Evolutionary conservation across 2,888 invertebrate genomes (phyloP), one percentile per base, ranked within the genome.

Genomic region (Drosophila imparisetae): DNA sequence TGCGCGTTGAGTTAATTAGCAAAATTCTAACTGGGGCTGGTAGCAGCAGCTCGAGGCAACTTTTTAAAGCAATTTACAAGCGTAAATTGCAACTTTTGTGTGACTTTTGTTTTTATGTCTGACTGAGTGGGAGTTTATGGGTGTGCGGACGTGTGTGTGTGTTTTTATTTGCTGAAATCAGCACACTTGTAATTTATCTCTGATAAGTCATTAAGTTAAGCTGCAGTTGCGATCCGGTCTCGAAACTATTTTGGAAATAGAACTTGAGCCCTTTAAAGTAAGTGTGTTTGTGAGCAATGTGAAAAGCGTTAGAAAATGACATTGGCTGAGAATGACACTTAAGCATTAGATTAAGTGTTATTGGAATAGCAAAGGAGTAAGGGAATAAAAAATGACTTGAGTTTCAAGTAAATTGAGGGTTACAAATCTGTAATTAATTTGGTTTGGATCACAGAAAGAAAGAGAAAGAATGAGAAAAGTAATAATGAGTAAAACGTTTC

Each of bases 21-120:
- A 75, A 86, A 86, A 86, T 89, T 89, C 83, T 85, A 76, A 71
- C 72, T 49, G 75, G 63, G 60, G 69, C 73, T 78, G 86, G 83
- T 84, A 81, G 79, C 86, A 73, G 63, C 64, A 58, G 57, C 27
- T 55, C 36, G 40, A 62, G 68, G 67, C 74, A 86, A 89, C 78
- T 86, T 86, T 89, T 89, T 89, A 86, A 86, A 89, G 87, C 87
- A 86, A 89, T 86, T 86, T 86, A 87, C 89, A 85, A 85, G 83
- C 87, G 89, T 85, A 88, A 85, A 88, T 83, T 88, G 89, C 83
- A 86, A 85, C 88, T 88, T 88, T 78, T 81, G 81, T 75, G 78
- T 74, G 67, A 69, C 78, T 82, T 78, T 75, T 71, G 76, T 72
- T 72, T 61, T 66, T 54, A 67, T 55, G 59, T 57, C 49, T 45